A percentile compares a stretch with the other conserved stretches of the same genome.
These are phyloP conservation scores for Mycetomoellerius zeteki DNA, from an alignment of 1,140 invertebrate genomes.

Conservation along the genomic window DNA sequence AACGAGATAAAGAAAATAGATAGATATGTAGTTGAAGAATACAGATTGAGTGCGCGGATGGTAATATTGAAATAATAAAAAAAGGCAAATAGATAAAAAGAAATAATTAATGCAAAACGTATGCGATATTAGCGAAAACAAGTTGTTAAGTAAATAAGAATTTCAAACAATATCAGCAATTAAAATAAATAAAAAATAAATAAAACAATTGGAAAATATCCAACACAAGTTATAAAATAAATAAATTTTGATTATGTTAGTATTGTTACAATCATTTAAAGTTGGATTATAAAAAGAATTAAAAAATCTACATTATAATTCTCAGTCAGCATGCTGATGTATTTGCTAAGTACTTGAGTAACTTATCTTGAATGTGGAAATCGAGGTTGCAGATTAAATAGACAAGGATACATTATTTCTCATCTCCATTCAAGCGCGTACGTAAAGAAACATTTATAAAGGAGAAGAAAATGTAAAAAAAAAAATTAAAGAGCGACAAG, in stretches of 20 bases:
- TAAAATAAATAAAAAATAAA: not conserved
- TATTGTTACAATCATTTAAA: not conserved
- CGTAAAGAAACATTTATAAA: slow-evolving; percentile 10
- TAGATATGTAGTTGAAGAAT: not conserved
- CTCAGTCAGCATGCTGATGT: not conserved
- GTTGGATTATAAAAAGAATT: not conserved
- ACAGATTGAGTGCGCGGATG: not conserved
- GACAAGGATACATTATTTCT: slow-evolving; percentile 31
- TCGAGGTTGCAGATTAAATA: slow-evolving; percentile 13
- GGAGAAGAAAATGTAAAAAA: slow-evolving; percentile 13
- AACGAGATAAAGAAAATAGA: not conserved
- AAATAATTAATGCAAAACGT: not conserved
- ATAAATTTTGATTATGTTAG: not conserved
- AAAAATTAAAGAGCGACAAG: not conserved
- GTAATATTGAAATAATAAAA: slow-evolving; percentile 1
- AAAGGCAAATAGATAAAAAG: not conserved
- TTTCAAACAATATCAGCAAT: not conserved
- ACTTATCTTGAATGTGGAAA: slow-evolving; percentile 15
- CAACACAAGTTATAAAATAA: not conserved
- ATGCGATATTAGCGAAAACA: not conserved
- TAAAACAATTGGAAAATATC: not conserved
- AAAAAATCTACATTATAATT: not conserved
- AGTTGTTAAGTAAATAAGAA: not conserved
- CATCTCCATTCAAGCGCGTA: slow-evolving; percentile 19
- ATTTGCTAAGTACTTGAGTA: not conserved